phyloP scores from a whole-genome alignment of 2,797 vertebrate genomes.

The Capromys pilorides region DNA sequence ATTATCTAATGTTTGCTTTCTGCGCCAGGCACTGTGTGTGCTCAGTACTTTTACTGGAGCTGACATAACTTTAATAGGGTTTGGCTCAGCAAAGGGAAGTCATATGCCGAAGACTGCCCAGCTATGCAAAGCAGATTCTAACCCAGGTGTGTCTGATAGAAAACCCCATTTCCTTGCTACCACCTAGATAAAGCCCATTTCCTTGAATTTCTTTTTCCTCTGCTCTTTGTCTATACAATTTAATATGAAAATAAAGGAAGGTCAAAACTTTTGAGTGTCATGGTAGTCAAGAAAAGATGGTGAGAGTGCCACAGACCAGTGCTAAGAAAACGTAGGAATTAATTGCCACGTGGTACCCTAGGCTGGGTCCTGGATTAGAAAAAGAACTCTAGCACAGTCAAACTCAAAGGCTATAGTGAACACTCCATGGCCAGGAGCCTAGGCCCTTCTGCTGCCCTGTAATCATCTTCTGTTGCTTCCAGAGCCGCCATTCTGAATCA shows the following conservation, averaged over 20 bases:
- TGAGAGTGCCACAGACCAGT: background rate
- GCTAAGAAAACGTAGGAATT: background rate
- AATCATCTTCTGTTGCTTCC: background rate
- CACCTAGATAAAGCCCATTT: background rate
- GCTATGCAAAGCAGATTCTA: background rate
- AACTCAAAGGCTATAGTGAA: background rate
- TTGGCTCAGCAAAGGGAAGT: background rate
- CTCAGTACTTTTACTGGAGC: background rate
- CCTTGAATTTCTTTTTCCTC: background rate
- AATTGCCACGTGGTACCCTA: background rate
- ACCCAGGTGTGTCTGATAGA: no score
- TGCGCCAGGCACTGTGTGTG: background rate
- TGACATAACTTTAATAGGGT: background rate
- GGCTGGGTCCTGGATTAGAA: background rate
- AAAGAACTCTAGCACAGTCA: background rate
- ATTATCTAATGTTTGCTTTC: background rate
- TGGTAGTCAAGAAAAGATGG: background rate
- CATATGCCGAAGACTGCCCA: background rate
- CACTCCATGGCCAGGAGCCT: background rate
- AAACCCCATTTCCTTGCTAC: background rate
- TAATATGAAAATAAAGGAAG: background rate
- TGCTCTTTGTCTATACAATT: background rate
- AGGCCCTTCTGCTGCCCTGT: background rate
- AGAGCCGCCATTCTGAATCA: slow-evolving; percentile 13
- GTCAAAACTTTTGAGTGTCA: background rate